Evolutionary conservation across 2,797 vertebrate genomes (phyloP).

Genomic region (Takifugu rubripes): DNA sequence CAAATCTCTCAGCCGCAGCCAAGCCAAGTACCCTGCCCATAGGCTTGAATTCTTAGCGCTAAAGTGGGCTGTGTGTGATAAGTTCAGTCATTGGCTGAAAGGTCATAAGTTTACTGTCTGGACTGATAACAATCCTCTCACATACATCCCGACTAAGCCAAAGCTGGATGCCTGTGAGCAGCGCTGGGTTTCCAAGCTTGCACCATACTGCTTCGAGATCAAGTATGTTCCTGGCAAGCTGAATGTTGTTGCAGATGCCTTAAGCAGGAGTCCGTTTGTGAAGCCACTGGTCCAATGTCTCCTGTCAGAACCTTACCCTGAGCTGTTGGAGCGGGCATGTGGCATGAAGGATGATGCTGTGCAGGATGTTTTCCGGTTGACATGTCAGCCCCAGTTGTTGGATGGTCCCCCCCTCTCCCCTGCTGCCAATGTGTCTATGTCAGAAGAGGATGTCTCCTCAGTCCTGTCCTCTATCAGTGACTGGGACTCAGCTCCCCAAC

Average conservation of each 20-base stretch:
- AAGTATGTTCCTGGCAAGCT: constrained; percentile 15
- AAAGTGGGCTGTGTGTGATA: background rate
- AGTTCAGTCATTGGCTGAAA: constrained; percentile 16
- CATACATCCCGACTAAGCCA: background rate
- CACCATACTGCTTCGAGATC: constrained; percentile 13
- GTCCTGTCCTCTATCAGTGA: constrained; percentile 2
- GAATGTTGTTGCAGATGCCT: constrained; percentile 17
- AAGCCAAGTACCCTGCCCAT: constrained; percentile 2
- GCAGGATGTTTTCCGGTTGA: constrained; percentile 12
- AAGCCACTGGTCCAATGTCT: constrained; percentile 6
- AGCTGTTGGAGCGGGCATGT: background rate
- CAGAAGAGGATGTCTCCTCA: constrained; percentile 1
- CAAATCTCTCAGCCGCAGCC: no score
- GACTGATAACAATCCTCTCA: no score
- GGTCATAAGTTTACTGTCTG: constrained; percentile 3
- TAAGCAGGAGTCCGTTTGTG: constrained; percentile 16
- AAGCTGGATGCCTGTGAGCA: constrained; percentile 11
- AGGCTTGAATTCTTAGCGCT: constrained; percentile 6
- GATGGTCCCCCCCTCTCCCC: background rate
- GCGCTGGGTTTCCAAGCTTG: constrained; percentile 24
- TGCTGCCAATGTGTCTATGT: background rate
- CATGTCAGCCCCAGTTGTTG: constrained; percentile 18
- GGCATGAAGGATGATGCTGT: constrained; percentile 1
- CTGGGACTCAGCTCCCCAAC: constrained; percentile 12
- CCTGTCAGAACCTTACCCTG: constrained; percentile 14